Evolutionary conservation across 2,888 invertebrate species (phyloP).

Genomic region (Catocala fraxini): DNA sequence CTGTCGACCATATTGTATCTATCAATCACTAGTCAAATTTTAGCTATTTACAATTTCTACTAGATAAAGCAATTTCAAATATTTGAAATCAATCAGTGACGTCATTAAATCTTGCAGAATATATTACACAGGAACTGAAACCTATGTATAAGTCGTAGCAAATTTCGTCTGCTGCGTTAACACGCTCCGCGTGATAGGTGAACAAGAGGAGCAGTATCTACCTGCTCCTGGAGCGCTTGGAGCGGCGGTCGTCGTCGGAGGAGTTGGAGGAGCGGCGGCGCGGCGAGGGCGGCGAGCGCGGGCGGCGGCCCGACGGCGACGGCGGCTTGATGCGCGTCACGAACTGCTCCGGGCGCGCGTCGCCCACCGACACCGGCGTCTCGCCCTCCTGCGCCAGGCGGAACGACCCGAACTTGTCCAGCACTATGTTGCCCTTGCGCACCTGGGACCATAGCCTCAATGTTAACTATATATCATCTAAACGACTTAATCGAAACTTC

Average conservation of each 20-base stretch:
- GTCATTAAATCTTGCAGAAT: no score
- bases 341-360: slow-evolving; percentile 84
- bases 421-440: slow-evolving; percentile 88
- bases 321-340: slow-evolving; percentile 83
- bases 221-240: slow-evolving; percentile 80
- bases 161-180: no score
- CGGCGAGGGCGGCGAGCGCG: slow-evolving; percentile 80
- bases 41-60: no score
- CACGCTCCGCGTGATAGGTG: no score
- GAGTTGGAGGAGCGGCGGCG: slow-evolving; percentile 81
- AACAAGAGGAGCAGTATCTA: slow-evolving; percentile 6
- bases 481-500: no score
- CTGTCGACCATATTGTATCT: slow-evolving; percentile 49
- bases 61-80: no score
- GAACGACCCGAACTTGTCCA: slow-evolving; percentile 92
- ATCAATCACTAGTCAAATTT: not conserved
- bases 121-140: no score
- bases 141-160: no score
- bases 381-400: slow-evolving; percentile 88
- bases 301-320: slow-evolving; percentile 73
- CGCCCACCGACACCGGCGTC: slow-evolving; percentile 80
- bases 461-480: no score
- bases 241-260: slow-evolving; percentile 73
- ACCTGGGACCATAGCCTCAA: slow-evolving; percentile 61
- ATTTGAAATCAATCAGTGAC: no score